Evolutionary conservation across 2,888 invertebrate species (phyloP), one percentile per base, ranked within the genome.

Genomic region (Junonia oenone): DNA sequence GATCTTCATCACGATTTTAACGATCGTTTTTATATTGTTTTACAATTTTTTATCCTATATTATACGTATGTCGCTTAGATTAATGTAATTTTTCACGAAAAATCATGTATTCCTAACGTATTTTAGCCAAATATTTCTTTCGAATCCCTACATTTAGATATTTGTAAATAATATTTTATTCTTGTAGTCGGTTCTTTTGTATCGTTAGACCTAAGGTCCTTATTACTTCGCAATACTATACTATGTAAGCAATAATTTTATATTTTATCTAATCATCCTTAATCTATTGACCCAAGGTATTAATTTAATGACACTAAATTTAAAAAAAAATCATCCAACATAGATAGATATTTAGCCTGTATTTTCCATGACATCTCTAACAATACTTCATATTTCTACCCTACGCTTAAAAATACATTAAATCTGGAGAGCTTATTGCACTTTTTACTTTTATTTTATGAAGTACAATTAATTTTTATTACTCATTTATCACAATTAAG

Each of bases 41-140:
- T 72, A 72, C 64, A 64, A 66, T 65, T 54, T 66, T 69, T 70
- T 66, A 71, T 67, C 71, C 70, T 70, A 72, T 75, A 17, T 19
- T 40, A 69, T 72, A 73, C 64, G 51, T 58, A 64, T 68, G 69
- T 75, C 73, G 75, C 73, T 66, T 76, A 79, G 72, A 71, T 63
- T 71, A 74, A 77, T 78, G 60, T 63, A 61, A 37, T 64, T 63
- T 63, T 76, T 77, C 78, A 76, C 76, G 69, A 67, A 63, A n/a
- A 71, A 71, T 68, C 71, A 75, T 78, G 75, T 86, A 85, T 80
- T 83, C 85, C 81, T 85, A 86, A 79, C 78, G 82, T 81, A 77
- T 81, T 83, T 84, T 89, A 90, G 87, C 88, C 89, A 90, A 90
- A 89, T 86, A 85, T 86, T 87, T 83, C 71, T 73, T 89, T 87